These are phyloP conservation scores for Subacronicta megacephala DNA, from an alignment of 2,888 invertebrate species.

Conservation along the genomic window DNA sequence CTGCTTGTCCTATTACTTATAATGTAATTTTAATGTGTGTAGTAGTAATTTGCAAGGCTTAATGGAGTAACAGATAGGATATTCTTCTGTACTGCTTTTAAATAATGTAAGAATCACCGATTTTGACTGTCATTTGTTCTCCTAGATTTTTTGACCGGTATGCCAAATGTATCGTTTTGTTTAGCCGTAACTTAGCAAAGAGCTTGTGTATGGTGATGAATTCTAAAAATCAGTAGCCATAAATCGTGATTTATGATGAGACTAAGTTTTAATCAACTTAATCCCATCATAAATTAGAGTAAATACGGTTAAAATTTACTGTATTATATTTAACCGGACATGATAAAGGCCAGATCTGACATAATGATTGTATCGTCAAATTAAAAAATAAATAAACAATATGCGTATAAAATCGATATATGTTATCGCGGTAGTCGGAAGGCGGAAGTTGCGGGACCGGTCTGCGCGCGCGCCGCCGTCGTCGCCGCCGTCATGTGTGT, in stretches of 20 bases:
- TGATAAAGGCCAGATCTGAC: slow-evolving; percentile 41
- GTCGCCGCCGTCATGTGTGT: slow-evolving; percentile 48
- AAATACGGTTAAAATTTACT: slow-evolving; percentile 11
- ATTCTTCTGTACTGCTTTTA: too few relatives aligned
- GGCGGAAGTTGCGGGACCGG: slow-evolving; percentile 76
- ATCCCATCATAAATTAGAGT: slow-evolving; percentile 3
- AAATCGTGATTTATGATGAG: too few relatives aligned
- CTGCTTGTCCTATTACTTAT: slow-evolving; percentile 19
- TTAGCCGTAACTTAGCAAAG: not conserved
- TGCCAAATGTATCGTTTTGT: not conserved
- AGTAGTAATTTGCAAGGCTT: not conserved
- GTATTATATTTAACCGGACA: slow-evolving; percentile 28
- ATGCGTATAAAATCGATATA: slow-evolving; percentile 38
- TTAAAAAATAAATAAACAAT: slow-evolving; percentile 39
- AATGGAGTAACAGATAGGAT: not conserved
- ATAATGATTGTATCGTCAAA: slow-evolving; percentile 15
- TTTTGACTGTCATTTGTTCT: too few relatives aligned
- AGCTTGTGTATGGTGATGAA: not conserved
- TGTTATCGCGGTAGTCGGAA: slow-evolving; percentile 71
- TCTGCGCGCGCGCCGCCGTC: slow-evolving; percentile 52
- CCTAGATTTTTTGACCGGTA: too few relatives aligned
- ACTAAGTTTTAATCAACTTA: slow-evolving; percentile 12
- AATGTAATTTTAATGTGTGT: not conserved
- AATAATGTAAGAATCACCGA: too few relatives aligned
- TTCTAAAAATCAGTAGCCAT: not conserved